Evolutionary conservation across 2,797 vertebrate genomes (phyloP).

Genomic region (Rhadinocentrus ornatus): DNA sequence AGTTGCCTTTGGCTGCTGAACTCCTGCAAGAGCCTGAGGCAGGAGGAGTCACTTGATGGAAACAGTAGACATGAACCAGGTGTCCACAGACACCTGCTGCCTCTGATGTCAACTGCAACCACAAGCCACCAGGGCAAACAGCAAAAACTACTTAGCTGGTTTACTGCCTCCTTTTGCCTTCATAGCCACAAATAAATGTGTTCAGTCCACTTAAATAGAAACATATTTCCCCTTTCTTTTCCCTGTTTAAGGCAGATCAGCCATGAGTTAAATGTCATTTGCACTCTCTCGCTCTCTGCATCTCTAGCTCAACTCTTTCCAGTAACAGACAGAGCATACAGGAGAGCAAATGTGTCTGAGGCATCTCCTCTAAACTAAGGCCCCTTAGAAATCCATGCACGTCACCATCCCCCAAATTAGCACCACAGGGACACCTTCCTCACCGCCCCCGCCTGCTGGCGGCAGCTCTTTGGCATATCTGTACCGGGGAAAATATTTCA

Average conservation of each 20-base stretch:
- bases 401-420: constrained; percentile 84
- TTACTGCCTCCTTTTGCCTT: constrained; percentile 53
- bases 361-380: constrained; percentile 66
- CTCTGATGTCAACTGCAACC: constrained; percentile 45
- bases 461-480: constrained; percentile 82
- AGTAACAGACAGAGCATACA: constrained; percentile 59
- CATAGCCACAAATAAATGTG: constrained; percentile 52
- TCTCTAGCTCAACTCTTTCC: constrained; percentile 48
- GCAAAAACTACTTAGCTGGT: constrained; percentile 70
- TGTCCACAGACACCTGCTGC: constrained; percentile 66
- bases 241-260: constrained; percentile 58
- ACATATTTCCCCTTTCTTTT: constrained; percentile 47
- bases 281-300: constrained; percentile 40
- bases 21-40: constrained; percentile 48
- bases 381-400: constrained; percentile 79
- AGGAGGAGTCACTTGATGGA: constrained; percentile 61
- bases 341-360: constrained; percentile 66
- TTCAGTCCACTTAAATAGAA: constrained; percentile 60
- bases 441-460: constrained; percentile 69
- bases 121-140: constrained; percentile 57
- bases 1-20: constrained; percentile 53
- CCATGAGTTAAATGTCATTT: constrained; percentile 69
- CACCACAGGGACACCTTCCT: constrained; percentile 80
- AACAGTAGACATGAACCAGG: constrained; percentile 63
- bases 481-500: constrained; percentile 83